Evolutionary conservation across 2,113 vertebrate species (phyloP).

Genomic region (Ceyx melanurus): DNA sequence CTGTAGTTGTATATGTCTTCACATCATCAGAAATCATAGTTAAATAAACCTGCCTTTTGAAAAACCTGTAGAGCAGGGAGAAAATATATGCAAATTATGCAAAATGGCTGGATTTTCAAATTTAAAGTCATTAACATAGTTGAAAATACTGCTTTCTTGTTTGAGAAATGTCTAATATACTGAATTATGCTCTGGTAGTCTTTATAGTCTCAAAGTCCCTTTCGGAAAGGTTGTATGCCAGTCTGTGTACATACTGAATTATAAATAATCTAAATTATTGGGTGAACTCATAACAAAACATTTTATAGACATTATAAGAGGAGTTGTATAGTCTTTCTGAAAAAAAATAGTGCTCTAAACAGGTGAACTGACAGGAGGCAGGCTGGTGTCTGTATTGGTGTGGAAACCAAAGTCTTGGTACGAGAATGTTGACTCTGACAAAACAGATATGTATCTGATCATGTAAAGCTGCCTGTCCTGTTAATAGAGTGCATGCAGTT

Average conservation of each 20-base stretch:
- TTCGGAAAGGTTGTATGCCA: background rate
- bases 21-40: no score
- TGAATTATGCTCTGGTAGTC: background rate
- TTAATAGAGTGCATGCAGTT: background rate
- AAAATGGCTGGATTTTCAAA: no score
- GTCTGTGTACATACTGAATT: background rate
- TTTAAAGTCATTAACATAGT: no score
- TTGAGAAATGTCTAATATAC: background rate
- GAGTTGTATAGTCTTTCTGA: background rate
- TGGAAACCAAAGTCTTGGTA: background rate
- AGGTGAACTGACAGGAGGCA: fast-evolving
- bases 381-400: background rate
- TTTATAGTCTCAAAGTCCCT: background rate
- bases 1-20: no score
- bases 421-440: background rate
- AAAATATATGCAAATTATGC: no score
- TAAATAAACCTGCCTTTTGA: no score
- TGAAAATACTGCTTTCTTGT: no score
- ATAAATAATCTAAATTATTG: background rate
- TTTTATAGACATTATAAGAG: background rate
- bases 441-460: background rate
- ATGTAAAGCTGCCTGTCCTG: background rate
- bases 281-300: background rate
- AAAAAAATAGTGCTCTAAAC: background rate
- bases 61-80: no score